These are phyloP conservation scores for Scrobipalpa costella DNA, from an alignment of 2,888 invertebrate genomes.

Conservation along the genomic window DNA sequence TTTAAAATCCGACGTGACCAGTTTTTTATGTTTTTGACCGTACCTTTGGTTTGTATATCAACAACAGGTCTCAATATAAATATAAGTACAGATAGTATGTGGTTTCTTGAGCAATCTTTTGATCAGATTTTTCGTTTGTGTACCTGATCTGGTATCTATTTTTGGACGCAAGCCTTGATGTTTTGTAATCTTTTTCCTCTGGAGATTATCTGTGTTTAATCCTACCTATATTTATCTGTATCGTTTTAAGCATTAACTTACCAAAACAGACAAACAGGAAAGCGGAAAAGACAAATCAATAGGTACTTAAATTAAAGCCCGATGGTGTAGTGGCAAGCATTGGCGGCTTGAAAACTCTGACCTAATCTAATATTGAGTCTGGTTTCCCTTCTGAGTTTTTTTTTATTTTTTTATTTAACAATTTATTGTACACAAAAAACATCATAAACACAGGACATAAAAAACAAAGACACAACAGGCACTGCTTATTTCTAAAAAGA, in stretches of 20 bases:
- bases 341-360: too few species aligned
- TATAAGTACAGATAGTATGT: not conserved
- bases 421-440: too few species aligned
- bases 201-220: not conserved
- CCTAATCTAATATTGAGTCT: too few species aligned
- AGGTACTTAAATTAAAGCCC: too few species aligned
- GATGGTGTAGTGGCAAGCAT: too few species aligned
- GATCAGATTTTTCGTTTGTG: not conserved
- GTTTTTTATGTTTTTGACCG: not conserved
- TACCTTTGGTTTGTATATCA: not conserved
- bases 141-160: not conserved
- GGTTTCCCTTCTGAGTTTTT: too few species aligned
- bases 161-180: not conserved
- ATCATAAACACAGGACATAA: too few species aligned
- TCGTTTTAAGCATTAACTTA: not conserved
- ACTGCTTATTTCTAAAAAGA: too few species aligned
- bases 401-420: too few species aligned
- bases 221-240: not conserved
- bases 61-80: not conserved
- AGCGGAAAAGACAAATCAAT: too few species aligned
- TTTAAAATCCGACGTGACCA: not conserved
- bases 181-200: not conserved
- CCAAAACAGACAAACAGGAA: not conserved
- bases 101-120: not conserved
- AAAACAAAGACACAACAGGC: too few species aligned